phyloP scores from a whole-genome alignment of 2,113 vertebrate genomes.

The Numenius arquata region DNA sequence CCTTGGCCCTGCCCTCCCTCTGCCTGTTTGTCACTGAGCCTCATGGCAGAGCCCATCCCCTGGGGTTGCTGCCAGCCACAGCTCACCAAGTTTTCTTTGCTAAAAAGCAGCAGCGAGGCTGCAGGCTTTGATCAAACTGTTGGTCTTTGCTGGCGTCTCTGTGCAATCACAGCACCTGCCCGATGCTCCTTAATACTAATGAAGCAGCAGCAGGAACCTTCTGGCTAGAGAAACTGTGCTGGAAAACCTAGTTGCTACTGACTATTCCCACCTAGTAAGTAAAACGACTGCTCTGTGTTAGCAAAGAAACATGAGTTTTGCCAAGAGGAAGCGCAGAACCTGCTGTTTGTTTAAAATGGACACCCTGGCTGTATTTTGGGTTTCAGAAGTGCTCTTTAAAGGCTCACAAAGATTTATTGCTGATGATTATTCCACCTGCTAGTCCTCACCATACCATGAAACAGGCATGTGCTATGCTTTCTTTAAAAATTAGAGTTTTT shows the following conservation, averaged over 20 bases:
- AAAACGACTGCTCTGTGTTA: not conserved
- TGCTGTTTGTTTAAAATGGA: not conserved
- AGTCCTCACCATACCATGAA: not conserved
- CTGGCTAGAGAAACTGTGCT: not conserved
- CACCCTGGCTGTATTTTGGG: not conserved
- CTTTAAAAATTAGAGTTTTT: not conserved
- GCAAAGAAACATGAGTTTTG: not conserved
- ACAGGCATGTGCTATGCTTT: not conserved
- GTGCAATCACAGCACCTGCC: not conserved
- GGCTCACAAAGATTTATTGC: not conserved
- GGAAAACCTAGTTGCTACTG: not conserved
- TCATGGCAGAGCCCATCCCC: not conserved
- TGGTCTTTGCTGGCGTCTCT: not conserved
- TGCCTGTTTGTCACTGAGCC: not conserved
- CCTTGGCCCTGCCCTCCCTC: not conserved
- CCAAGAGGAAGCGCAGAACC: not conserved
- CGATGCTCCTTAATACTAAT: not conserved
- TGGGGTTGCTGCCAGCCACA: not conserved
- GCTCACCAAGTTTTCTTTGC: not conserved
- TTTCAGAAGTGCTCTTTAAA: not conserved
- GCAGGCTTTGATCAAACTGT: not conserved
- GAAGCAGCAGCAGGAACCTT: not conserved
- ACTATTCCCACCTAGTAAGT: not conserved
- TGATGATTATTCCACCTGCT: not conserved
- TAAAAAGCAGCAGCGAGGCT: not conserved